phyloP scores from a whole-genome alignment of 2,888 invertebrate species.

The Helobdella robusta region DNA sequence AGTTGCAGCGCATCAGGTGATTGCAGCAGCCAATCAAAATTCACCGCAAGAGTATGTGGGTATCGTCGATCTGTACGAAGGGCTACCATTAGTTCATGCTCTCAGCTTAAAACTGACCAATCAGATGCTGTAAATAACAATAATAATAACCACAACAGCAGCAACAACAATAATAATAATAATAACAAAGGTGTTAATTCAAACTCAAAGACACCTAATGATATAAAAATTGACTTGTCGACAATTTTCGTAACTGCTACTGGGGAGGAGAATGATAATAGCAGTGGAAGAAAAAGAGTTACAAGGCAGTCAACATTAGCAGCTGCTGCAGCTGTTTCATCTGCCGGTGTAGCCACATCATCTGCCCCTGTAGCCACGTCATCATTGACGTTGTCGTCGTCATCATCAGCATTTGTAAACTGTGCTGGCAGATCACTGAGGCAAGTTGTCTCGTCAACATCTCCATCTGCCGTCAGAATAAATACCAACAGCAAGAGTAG shows the following conservation, averaged over 20 bases:
- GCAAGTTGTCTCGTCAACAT: not conserved
- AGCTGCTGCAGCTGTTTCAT: not conserved
- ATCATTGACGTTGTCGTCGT: too few species aligned
- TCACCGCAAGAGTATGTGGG: not conserved
- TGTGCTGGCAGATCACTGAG: too few species aligned
- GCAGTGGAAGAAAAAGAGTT: not conserved
- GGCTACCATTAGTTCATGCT: too few species aligned
- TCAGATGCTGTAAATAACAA: too few species aligned
- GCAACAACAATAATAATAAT: too few species aligned
- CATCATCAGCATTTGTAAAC: too few species aligned
- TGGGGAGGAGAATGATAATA: constrained; percentile 8
- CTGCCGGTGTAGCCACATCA: not conserved
- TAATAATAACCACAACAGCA: too few species aligned
- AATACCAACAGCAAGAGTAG: too few species aligned
- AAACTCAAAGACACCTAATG: constrained; percentile 12
- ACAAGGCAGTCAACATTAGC: not conserved
- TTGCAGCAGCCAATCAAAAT: not conserved
- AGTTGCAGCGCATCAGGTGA: too few species aligned
- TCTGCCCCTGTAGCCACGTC: not conserved
- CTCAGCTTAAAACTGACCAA: too few species aligned
- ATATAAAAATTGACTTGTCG: constrained; percentile 18
- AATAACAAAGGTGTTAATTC: not conserved
- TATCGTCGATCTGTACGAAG: not conserved
- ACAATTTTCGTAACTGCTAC: too few species aligned
- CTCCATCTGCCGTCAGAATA: not conserved